Percentiles rank a stretch among this genome's conserved stretches.
Evolutionary conservation across 2,797 vertebrate genomes (phyloP).

Genomic region (Babyrousa celebensis): DNA sequence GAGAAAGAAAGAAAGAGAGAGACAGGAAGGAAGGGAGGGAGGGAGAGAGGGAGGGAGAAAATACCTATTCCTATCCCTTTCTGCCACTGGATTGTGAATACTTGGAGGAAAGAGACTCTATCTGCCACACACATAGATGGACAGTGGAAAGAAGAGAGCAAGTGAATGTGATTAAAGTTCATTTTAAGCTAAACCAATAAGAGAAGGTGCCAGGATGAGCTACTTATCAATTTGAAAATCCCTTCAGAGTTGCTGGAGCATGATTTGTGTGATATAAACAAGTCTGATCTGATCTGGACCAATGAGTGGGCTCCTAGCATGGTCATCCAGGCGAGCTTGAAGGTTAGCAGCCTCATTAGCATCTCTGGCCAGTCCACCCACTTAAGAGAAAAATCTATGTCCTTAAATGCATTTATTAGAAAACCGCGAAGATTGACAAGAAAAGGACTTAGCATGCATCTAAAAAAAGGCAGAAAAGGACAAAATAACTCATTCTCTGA

Average conservation of each 20-base stretch:
- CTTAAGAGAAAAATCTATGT: not conserved
- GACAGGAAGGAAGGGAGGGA: too few relatives aligned
- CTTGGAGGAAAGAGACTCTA: not conserved
- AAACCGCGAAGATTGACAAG: not conserved
- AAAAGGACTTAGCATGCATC: not conserved
- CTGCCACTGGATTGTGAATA: not conserved
- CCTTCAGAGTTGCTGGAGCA: not conserved
- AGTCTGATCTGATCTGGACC: not conserved
- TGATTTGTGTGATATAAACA: not conserved
- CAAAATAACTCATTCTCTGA: not conserved
- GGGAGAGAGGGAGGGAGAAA: too few relatives aligned
- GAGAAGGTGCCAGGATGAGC: not conserved
- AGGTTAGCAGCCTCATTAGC: too few relatives aligned
- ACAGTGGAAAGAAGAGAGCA: not conserved
- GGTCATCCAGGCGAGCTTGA: not conserved
- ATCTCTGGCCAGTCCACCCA: not conserved
- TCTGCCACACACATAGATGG: not conserved
- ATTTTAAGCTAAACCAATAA: slow-evolving; percentile 36
- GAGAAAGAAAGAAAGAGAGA: too few relatives aligned
- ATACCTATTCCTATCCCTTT: too few relatives aligned
- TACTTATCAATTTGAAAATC: not conserved
- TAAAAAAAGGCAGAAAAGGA: not conserved
- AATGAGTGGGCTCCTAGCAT: too few relatives aligned
- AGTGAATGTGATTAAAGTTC: not conserved
- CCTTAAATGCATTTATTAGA: not conserved